A percentile compares a stretch with the other conserved stretches of the same genome.
Conservation (phyloP, 2,888 invertebrate species). For the Resseliella maxima region DNA sequence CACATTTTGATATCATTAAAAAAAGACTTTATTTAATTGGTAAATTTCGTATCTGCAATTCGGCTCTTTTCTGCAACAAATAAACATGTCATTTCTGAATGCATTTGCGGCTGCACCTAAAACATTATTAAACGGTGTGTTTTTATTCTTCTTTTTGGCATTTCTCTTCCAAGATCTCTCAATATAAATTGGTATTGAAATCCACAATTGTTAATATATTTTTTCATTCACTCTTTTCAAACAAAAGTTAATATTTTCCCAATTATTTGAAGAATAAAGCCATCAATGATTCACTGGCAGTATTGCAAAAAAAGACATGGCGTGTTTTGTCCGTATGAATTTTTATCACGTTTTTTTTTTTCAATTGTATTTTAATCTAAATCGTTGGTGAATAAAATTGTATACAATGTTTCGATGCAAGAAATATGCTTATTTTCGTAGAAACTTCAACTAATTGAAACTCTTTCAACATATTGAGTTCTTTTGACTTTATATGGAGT, state of each 20-base stretch:
- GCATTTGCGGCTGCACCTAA: neutral
- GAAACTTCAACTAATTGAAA: neutral
- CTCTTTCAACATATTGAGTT: conserved; percentile 8
- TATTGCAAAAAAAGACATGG: neutral
- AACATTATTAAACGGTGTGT: conserved; percentile 13
- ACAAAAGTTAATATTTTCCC: neutral
- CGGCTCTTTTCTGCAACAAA: conserved; percentile 10
- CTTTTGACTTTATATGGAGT: neutral
- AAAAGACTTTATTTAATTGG: neutral
- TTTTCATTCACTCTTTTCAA: neutral
- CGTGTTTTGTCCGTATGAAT: neutral
- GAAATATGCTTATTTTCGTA: neutral
- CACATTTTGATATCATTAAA: conserved; percentile 33
- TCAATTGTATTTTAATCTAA: neutral
- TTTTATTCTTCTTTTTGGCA: neutral
- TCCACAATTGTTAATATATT: neutral
- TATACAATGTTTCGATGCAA: neutral
- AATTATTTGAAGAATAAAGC: neutral
- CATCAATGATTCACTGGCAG: neutral
- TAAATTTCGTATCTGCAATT: conserved; percentile 16
- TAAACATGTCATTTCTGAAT: neutral
- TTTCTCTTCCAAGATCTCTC: neutral
- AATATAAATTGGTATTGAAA: conserved; percentile 11
- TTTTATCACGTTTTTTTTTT: neutral
- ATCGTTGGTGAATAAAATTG: neutral